phyloP scores from a whole-genome alignment of 53 echinoderm and acorn worm genomes.

The Zoroaster sp. region DNA sequence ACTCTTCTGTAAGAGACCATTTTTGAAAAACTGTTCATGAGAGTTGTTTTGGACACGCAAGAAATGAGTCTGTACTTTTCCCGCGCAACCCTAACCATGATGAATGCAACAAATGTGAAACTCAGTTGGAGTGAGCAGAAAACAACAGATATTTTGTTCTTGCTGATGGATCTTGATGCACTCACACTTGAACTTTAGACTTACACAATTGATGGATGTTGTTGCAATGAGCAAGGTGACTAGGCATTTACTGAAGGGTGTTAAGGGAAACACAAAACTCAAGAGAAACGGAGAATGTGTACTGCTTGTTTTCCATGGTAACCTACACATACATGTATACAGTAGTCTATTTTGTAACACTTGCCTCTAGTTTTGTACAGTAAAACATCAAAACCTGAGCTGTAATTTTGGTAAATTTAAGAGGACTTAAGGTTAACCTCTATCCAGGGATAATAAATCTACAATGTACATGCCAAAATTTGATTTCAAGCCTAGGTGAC shows the following conservation, averaged over 20 bases:
- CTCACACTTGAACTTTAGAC: neutral
- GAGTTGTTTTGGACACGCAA: neutral
- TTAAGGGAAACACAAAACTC: no score
- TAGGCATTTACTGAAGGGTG: neutral
- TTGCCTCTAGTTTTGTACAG: neutral
- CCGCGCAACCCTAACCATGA: neutral
- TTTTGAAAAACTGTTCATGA: neutral
- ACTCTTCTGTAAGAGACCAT: neutral
- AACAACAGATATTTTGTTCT: no score
- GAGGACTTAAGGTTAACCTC: neutral
- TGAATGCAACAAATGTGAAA: neutral
- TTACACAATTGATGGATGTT: no score
- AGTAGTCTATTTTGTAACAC: neutral
- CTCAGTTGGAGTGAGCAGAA: no score
- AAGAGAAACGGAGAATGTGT: no score
- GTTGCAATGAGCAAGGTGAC: neutral
- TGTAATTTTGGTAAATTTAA: neutral
- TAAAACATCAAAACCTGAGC: neutral
- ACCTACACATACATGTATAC: neutral
- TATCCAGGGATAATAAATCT: constrained; percentile 14
- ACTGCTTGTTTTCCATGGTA: no score
- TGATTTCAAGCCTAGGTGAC: constrained; percentile 42
- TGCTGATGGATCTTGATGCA: neutral
- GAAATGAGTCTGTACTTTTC: no score
- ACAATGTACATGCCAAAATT: constrained; percentile 21